These are phyloP conservation scores for Gopherus flavomarginatus DNA, from an alignment of 2,113 vertebrate species.

Conservation along the genomic window DNA sequence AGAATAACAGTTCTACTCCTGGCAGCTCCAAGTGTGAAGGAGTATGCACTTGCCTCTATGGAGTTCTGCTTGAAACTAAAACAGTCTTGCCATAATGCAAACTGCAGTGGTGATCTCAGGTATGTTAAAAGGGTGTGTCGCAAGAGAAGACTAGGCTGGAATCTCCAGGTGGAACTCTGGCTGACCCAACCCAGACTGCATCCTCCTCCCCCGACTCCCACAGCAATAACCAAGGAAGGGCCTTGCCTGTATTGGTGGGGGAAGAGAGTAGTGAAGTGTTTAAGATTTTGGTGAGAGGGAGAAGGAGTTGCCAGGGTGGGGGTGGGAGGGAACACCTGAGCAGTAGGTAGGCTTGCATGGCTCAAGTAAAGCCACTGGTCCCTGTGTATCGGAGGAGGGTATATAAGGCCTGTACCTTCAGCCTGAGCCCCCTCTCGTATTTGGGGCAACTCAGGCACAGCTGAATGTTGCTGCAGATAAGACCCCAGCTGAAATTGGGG, in stretches of 20 bases:
- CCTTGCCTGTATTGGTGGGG: not conserved
- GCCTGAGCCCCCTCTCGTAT: not conserved
- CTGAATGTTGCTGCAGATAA: not conserved
- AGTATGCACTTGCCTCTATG: not conserved
- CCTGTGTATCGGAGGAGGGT: not conserved
- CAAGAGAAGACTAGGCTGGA: not conserved
- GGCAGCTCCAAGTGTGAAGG: not conserved
- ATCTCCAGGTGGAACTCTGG: not conserved
- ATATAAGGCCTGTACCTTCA: not conserved
- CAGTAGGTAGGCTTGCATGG: not conserved
- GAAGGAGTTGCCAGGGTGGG: no score
- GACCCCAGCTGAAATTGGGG: not conserved
- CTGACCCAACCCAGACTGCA: no score
- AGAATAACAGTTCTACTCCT: not conserved
- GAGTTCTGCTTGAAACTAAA: not conserved
- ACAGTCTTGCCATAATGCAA: not conserved
- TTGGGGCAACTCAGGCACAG: not conserved
- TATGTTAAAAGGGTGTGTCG: no score
- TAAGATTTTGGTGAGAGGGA: not conserved
- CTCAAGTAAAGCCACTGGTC: not conserved
- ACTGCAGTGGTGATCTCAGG: not conserved
- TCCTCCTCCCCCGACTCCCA: no score
- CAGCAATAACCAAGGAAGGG: not conserved
- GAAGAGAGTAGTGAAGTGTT: not conserved
- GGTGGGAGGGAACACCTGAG: not conserved